Base-by-base conservation (phyloP, 1,140 invertebrate species). In the Sarcophaga bullata region DNA sequence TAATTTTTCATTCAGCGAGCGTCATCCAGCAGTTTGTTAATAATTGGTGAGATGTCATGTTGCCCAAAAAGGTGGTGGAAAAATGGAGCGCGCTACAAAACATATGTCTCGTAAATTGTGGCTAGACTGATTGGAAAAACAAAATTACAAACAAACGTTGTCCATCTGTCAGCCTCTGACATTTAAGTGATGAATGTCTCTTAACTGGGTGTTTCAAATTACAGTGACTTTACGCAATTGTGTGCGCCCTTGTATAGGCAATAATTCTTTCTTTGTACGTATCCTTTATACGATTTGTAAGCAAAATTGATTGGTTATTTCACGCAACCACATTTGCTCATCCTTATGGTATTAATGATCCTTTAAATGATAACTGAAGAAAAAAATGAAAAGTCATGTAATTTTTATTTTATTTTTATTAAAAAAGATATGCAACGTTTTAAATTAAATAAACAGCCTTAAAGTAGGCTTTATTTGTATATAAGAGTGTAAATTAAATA, bases 81-180 rank as follows among this genome's bases (percentile, higher is more conserved):
- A 8, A 75, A 37, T 47, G 62, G 48, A 50, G 75, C 49, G 75
- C 49, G 68, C 68, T 73, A 19, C n/a, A 25, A 78, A 78, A 78
- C 75, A 78, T n/a, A 78, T 78, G 75, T 78, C 75, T 78, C 47
- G 49, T 78, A 78, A 19, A 78, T 78, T 78, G 75, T 78, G 75
- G 75, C 75, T 19, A 78, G 75, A 78, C 75, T 52, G 75, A 78
- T 78, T 78, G 75, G 48, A 15, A 48, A 49, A 49, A 78, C 25
- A 37, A 50, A 50, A 78, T 52, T 8, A 50, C 46, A 19, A 78
- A 52, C n/a, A 72, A 19, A 72, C 3, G 75, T 17, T 19, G 75
- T 78, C 52, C 75, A 78, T 78, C 75, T 78, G 75, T 78, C 75
- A 78, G 62, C 37, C 50, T 78, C 48, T 78, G 75, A 78, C 75